Evolutionary conservation across 2,113 vertebrate species (phyloP).

Genomic region (Pseudolaguvia tuberculata): DNA sequence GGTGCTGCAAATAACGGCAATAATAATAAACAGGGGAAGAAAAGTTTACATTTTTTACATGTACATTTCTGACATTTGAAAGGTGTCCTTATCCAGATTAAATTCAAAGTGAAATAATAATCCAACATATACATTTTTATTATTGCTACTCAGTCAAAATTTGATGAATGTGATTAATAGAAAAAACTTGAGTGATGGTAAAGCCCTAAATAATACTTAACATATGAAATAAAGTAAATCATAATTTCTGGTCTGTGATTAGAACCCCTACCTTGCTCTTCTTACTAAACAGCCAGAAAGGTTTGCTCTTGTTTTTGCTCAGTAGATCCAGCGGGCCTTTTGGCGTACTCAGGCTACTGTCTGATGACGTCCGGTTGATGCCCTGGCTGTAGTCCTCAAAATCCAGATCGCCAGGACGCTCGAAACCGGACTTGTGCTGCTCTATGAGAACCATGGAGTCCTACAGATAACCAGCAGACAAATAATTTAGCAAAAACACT

Average conservation of each 20-base stretch:
- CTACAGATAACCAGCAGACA: conserved; percentile 52
- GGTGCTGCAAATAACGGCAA: background rate
- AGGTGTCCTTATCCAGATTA: no score
- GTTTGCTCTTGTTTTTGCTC: conserved; percentile 73
- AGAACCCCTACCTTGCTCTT: conserved; percentile 79
- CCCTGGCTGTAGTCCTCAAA: conserved; percentile 89
- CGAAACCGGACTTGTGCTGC: conserved; percentile 84
- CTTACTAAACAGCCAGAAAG: conserved; percentile 83
- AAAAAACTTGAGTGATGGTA: background rate
- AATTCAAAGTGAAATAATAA: no score
- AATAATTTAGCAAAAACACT: background rate
- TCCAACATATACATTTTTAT: no score
- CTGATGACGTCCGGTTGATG: conserved; percentile 79
- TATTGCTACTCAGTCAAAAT: no score
- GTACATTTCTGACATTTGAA: no score
- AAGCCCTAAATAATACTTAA: background rate
- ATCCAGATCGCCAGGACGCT: conserved; percentile 80
- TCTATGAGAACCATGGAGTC: conserved; percentile 80
- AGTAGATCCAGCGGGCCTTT: conserved; percentile 73
- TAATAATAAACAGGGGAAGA: no score
- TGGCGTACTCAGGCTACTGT: conserved; percentile 80
- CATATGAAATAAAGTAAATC: no score
- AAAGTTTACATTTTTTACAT: no score
- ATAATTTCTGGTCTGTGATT: background rate
- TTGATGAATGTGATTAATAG: no score